Evolutionary conservation across 2,888 invertebrate species (phyloP), one percentile per base, ranked within the genome.

Genomic region (Podotricha telesiphe): DNA sequence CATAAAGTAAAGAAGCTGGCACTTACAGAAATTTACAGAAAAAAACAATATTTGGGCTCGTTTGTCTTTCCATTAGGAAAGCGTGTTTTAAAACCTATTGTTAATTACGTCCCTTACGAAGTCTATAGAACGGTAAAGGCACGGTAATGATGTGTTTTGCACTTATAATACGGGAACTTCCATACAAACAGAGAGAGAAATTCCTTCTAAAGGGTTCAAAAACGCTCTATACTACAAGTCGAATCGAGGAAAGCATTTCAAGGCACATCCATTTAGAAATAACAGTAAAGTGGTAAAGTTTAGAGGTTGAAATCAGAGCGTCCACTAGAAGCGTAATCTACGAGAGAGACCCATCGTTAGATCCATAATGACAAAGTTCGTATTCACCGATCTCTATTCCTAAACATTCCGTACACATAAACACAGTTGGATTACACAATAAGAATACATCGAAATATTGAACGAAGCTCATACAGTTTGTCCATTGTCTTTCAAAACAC

Each of bases 221-320:
- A 85, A 89, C 86, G 88, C 86, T 88, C 89, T 91, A 90, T 86
- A 83, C 91, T 92, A 91, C 87, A 82, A 86, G 86, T 88, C 87
- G 84, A 89, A 86, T 90, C 87, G 86, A 91, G 90, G 85, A 91
- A 92, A 93, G 92, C 92, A 85, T 91, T 87, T 85, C 92, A 93
- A 93, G 93, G 93, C 93, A 93, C 93, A 92, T 92, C 91, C 89
- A 91, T 92, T 91, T 92, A 92, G 91, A 92, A 93, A 91, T 79
- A 87, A 90, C 87, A 90, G 86, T 86, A 82, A 80, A 85, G 83
- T 86, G 85, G 86, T 84, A 83, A 85, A 83, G 68, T 68, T 71
- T 48, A 69, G 56, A 71, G 82, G 65, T 72, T 80, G 80, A 87
- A 86, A 86, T 85, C 78, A 85, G 86, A 87, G 85, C 85, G 86